A percentile compares a stretch with the other conserved stretches of the same genome.
These are phyloP conservation scores for Gobio occitaniae DNA, from an alignment of 2,797 vertebrate genomes.

Conservation along the genomic window DNA sequence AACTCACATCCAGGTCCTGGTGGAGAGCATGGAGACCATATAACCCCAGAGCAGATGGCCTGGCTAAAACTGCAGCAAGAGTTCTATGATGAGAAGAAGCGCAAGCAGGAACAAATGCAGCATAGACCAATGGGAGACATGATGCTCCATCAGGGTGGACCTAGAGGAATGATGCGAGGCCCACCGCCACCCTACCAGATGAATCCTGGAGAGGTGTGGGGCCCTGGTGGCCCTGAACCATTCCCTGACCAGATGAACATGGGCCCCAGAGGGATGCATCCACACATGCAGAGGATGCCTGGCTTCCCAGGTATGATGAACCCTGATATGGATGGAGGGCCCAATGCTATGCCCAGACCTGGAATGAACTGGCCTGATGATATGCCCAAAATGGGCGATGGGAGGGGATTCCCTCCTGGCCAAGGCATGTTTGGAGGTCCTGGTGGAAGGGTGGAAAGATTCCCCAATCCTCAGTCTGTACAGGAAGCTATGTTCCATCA, in stretches of 20 bases:
- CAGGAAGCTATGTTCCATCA: slow-evolving; percentile 97
- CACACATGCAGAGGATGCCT: slow-evolving; percentile 95
- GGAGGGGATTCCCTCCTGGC: slow-evolving; percentile 88
- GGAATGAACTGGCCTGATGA: slow-evolving; percentile 97
- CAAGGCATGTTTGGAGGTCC: slow-evolving; percentile 89
- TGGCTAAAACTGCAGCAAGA: slow-evolving; percentile 99
- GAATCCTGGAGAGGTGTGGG: slow-evolving; percentile 95
- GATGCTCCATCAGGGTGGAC: slow-evolving; percentile 96
- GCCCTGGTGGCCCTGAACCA: slow-evolving; percentile 88
- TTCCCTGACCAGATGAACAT: slow-evolving; percentile 93
- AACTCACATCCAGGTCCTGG: slow-evolving; percentile 83
- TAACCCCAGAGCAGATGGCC: slow-evolving; percentile 98
- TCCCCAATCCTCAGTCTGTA: slow-evolving; percentile 93
- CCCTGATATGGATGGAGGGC: slow-evolving; percentile 94
- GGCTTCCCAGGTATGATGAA: slow-evolving; percentile 97
- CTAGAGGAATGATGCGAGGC: slow-evolving; percentile 91
- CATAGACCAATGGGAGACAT: slow-evolving; percentile 95
- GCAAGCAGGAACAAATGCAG: slow-evolving; percentile 96
- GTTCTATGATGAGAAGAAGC: slow-evolving; percentile 97
- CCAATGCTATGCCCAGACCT: slow-evolving; percentile 83
- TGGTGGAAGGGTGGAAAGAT: slow-evolving; percentile 93
- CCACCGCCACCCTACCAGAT: slow-evolving; percentile 97
- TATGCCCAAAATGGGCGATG: slow-evolving; percentile 94
- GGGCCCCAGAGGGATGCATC: slow-evolving; percentile 91
- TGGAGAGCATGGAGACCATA: slow-evolving; percentile 92